These are phyloP conservation scores for Chymomyza amoena DNA, from an alignment of 2,888 invertebrate species.

Conservation along the genomic window DNA sequence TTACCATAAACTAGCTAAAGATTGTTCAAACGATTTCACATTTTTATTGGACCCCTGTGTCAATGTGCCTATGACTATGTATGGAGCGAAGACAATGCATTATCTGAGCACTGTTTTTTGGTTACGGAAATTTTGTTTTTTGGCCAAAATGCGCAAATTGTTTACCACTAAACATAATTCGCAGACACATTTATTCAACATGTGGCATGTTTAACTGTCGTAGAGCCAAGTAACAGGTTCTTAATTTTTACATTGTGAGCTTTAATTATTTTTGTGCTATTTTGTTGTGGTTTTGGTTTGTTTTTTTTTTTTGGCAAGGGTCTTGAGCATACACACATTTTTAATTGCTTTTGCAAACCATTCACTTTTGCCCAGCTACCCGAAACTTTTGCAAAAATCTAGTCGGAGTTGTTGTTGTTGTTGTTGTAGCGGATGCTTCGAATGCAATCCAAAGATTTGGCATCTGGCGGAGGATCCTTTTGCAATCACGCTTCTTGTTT, in stretches of 20 bases:
- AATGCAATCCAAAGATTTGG: not conserved
- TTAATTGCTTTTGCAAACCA: constrained; percentile 56
- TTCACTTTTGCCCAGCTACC: constrained; percentile 45
- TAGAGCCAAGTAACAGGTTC: constrained; percentile 45
- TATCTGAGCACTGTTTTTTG: not conserved
- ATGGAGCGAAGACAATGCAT: not conserved
- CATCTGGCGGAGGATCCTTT: constrained; percentile 46
- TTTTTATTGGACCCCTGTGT: not conserved
- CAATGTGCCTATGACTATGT: not conserved
- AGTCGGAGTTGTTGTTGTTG: not conserved
- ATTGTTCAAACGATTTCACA: constrained; percentile 21
- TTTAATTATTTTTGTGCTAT: not conserved
- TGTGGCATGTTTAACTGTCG: constrained; percentile 24
- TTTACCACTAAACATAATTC: not conserved
- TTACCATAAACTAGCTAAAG: constrained; percentile 8
- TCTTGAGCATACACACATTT: constrained; percentile 34
- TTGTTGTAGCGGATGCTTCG: constrained; percentile 1
- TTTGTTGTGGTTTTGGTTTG: not conserved
- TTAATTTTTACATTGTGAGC: constrained; percentile 11
- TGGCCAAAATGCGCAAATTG: not conserved
- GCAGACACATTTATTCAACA: not conserved
- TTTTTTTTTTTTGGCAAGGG: constrained; percentile 39
- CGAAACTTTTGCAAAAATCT: not conserved
- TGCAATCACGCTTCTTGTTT: constrained; percentile 50
- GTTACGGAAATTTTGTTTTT: not conserved